Conservation (phyloP, 2,888 invertebrate species). For the Drosophila helvetica region DNA sequence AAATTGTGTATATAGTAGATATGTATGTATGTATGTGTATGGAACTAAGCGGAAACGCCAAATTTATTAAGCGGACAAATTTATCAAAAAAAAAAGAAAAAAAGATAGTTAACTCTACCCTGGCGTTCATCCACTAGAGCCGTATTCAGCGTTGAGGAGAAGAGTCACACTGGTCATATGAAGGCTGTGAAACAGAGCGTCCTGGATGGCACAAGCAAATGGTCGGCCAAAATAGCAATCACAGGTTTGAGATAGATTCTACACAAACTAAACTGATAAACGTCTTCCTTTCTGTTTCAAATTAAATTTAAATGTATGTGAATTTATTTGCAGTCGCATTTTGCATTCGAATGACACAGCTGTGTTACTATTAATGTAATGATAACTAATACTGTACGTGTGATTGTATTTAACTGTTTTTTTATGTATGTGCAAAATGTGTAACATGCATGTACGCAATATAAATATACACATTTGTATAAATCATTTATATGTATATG, state of each 20-base stretch:
- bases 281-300: constrained; percentile 40
- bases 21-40: no score
- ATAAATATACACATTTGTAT: constrained; percentile 1
- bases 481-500: constrained; percentile 1
- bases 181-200: constrained; percentile 99
- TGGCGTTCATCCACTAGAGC: constrained; percentile 86
- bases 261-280: constrained; percentile 16
- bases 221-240: constrained; percentile 99
- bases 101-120: constrained; percentile 18
- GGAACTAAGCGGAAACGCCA: not conserved
- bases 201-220: constrained; percentile 99
- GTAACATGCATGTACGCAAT: constrained; percentile 29
- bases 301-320: constrained; percentile 42
- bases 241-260: constrained; percentile 92
- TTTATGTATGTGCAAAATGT: constrained; percentile 11
- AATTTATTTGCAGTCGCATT: constrained; percentile 34
- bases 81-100: not conserved
- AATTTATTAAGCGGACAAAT: not conserved
- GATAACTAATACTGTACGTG: constrained; percentile 19
- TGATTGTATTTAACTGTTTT: constrained; percentile 20
- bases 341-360: constrained; percentile 37
- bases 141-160: constrained; percentile 97
- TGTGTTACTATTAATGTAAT: constrained; percentile 26
- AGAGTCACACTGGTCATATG: constrained; percentile 97
- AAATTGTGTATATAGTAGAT: not conserved